phyloP scores from a whole-genome alignment of 53 echinoderm and acorn worm species.

The Astropecten irregularis region DNA sequence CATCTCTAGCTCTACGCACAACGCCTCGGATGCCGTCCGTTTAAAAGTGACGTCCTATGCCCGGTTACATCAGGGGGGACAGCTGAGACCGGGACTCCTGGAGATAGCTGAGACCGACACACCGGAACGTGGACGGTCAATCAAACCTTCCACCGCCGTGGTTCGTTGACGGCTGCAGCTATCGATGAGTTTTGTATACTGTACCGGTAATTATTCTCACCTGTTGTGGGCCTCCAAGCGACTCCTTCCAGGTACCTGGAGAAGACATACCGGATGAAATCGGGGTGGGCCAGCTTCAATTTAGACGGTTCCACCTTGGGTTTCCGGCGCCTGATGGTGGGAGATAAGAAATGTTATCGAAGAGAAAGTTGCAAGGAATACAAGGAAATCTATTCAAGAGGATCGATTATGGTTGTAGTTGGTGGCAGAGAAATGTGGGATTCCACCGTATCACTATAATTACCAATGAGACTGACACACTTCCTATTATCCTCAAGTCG shows the following conservation, averaged over 20 bases:
- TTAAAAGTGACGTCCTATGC: too few relatives aligned
- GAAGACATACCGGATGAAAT: slow-evolving; percentile 92
- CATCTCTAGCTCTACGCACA: too few relatives aligned
- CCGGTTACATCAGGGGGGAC: too few relatives aligned
- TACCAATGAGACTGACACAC: neutral
- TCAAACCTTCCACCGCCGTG: too few relatives aligned
- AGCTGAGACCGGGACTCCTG: too few relatives aligned
- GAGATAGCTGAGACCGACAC: too few relatives aligned
- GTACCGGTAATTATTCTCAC: too few relatives aligned
- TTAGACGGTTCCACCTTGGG: slow-evolving; percentile 57
- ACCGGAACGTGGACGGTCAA: too few relatives aligned
- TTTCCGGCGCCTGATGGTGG: slow-evolving; percentile 60
- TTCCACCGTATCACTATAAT: neutral
- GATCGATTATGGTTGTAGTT: neutral
- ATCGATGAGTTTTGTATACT: too few relatives aligned
- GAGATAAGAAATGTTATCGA: neutral
- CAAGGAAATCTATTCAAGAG: neutral
- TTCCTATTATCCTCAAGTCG: neutral
- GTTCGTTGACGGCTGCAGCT: too few relatives aligned
- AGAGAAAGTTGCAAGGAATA: neutral
- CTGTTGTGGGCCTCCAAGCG: slow-evolving; percentile 92
- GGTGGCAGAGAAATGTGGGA: neutral
- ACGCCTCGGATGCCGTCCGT: too few relatives aligned
- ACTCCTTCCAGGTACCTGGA: slow-evolving; percentile 80
- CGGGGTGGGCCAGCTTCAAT: slow-evolving; percentile 81